Evolutionary conservation across 2,113 vertebrate species (phyloP).

Genomic region (Ondatra zibethicus): DNA sequence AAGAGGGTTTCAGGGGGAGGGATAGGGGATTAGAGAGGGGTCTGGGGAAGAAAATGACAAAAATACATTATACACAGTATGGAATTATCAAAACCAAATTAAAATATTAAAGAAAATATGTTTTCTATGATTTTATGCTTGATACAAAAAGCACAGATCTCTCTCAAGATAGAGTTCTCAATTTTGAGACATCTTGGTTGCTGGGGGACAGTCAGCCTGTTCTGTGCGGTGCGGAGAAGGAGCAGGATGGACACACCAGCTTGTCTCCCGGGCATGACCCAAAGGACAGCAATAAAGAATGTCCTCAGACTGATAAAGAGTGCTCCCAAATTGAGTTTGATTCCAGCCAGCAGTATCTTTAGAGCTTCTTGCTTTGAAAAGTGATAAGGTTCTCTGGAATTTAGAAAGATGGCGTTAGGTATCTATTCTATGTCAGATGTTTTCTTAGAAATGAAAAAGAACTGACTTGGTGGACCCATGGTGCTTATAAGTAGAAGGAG

Average conservation of each 20-base stretch:
- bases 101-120: background rate
- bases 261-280: background rate
- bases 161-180: background rate
- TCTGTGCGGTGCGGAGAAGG: background rate
- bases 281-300: background rate
- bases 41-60: background rate
- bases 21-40: background rate
- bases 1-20: background rate
- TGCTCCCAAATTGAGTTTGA: background rate
- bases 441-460: background rate
- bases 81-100: background rate
- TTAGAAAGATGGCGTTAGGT: background rate
- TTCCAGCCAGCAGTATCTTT: background rate
- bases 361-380: background rate
- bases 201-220: background rate
- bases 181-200: background rate
- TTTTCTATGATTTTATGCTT: background rate
- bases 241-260: background rate
- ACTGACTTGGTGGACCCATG: background rate
- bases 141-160: background rate
- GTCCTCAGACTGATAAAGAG: background rate
- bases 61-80: background rate
- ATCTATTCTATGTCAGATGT: background rate
- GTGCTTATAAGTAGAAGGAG: background rate
- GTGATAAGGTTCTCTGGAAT: background rate